These are phyloP conservation scores for Tragelaphus oryx DNA, from an alignment of 2,797 vertebrate species.

Conservation along the genomic window DNA sequence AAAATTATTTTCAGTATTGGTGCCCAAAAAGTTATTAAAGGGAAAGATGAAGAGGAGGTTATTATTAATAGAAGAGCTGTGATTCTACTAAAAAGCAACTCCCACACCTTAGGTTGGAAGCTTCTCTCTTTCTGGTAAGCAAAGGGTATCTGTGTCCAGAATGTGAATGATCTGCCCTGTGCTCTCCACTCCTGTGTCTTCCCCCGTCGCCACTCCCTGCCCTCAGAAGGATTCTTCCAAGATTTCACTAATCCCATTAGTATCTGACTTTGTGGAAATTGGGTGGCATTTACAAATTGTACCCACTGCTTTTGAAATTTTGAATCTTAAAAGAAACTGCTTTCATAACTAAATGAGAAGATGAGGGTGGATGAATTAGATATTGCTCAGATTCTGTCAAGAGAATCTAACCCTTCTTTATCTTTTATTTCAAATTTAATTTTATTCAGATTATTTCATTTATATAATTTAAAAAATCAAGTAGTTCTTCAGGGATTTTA, in stretches of 20 bases:
- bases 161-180: neutral
- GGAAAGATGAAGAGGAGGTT: neutral
- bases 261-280: neutral
- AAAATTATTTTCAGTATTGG: neutral
- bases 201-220: neutral
- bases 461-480: conserved; percentile 9
- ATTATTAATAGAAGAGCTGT: neutral
- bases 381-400: conserved; percentile 9
- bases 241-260: neutral
- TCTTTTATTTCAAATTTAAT: conserved; percentile 20
- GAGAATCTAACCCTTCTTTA: neutral
- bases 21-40: conserved; percentile 21
- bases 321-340: neutral
- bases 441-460: conserved; percentile 19
- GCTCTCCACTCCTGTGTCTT: neutral
- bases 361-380: neutral
- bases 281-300: neutral
- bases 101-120: neutral
- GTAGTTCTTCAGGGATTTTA: neutral
- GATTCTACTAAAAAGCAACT: neutral
- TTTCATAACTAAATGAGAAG: neutral
- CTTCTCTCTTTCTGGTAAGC: neutral
- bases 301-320: neutral
- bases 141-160: neutral
- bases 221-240: neutral